These are phyloP conservation scores for Paguma larvata DNA, from an alignment of 2,797 vertebrate species.

Conservation along the genomic window DNA sequence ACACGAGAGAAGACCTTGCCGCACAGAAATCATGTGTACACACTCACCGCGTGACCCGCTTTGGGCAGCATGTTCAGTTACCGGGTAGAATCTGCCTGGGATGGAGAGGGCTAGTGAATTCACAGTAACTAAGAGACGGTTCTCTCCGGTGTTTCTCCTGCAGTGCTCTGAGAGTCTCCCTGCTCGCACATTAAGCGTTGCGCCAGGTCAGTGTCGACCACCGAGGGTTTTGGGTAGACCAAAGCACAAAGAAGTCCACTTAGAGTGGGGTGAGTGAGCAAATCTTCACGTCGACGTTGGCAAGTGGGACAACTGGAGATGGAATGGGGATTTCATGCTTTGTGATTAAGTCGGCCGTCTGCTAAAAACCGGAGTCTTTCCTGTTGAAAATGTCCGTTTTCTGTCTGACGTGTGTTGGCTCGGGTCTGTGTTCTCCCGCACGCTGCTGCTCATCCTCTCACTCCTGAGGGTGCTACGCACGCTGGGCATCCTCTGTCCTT, in stretches of 20 bases:
- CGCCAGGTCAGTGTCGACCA: conserved; percentile 94
- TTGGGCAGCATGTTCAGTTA: background rate
- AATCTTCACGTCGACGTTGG: background rate
- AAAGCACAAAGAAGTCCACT: conserved; percentile 97
- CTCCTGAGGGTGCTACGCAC: rapidly evolving
- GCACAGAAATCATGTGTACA: background rate
- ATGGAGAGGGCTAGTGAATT: background rate
- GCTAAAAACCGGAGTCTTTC: background rate
- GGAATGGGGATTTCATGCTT: background rate
- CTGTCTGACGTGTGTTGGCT: background rate
- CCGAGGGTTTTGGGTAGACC: conserved; percentile 95
- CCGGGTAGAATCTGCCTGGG: background rate
- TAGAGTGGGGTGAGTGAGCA: conserved; percentile 96
- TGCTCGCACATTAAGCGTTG: conserved; percentile 94
- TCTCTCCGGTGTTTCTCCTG: conserved; percentile 72
- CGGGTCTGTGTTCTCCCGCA: background rate
- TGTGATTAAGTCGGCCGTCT: background rate
- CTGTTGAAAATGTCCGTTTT: background rate
- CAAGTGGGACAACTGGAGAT: background rate
- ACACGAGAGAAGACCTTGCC: background rate
- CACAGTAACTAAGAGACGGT: conserved; percentile 37
- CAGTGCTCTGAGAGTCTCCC: conserved; percentile 96
- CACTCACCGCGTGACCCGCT: rapidly evolving
- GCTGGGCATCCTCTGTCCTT: background rate
- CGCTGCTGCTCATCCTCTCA: rapidly evolving